phyloP scores from a whole-genome alignment of 2,113 vertebrate genomes.

The Pongo abelii region DNA sequence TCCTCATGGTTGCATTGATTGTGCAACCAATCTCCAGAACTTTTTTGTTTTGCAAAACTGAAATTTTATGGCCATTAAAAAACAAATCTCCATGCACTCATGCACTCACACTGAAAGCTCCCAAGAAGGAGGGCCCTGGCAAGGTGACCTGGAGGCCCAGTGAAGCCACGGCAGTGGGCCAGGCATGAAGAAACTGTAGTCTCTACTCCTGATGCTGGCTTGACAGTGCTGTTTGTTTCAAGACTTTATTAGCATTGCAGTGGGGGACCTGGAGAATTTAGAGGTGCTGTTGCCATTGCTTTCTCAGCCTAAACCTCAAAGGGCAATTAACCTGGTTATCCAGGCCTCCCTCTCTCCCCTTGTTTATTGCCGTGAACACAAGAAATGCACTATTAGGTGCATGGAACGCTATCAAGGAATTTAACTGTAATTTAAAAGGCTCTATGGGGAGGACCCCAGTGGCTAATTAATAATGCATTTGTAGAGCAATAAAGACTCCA shows the following conservation, averaged over 20 bases:
- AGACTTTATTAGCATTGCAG: not conserved
- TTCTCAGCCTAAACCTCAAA: slow-evolving; percentile 63
- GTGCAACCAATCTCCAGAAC: too few relatives aligned
- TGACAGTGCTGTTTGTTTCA: not conserved
- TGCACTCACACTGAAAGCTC: not conserved
- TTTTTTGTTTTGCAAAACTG: too few relatives aligned
- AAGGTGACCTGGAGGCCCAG: not conserved
- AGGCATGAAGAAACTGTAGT: fast-evolving
- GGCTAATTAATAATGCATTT: slow-evolving; percentile 83
- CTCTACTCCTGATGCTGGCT: fast-evolving
- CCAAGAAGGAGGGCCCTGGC: not conserved
- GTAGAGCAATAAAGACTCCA: slow-evolving; percentile 68
- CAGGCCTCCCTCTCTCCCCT: slow-evolving; percentile 47
- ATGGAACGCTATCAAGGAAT: slow-evolving; percentile 73
- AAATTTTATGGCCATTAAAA: too few relatives aligned
- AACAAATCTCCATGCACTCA: too few relatives aligned
- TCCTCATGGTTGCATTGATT: not conserved
- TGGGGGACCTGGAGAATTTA: not conserved
- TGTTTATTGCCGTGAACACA: slow-evolving; percentile 74
- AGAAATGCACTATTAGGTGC: slow-evolving; percentile 60
- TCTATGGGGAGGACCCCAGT: slow-evolving; percentile 72
- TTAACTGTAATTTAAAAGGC: slow-evolving; percentile 79
- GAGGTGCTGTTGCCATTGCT: not conserved
- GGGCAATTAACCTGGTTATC: slow-evolving; percentile 72
- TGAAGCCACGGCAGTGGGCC: not conserved